A percentile compares a stretch with the other conserved stretches of the same genome.
These are phyloP conservation scores for Syngnathus typhle DNA, from an alignment of 2,113 vertebrate genomes.

Conservation along the genomic window DNA sequence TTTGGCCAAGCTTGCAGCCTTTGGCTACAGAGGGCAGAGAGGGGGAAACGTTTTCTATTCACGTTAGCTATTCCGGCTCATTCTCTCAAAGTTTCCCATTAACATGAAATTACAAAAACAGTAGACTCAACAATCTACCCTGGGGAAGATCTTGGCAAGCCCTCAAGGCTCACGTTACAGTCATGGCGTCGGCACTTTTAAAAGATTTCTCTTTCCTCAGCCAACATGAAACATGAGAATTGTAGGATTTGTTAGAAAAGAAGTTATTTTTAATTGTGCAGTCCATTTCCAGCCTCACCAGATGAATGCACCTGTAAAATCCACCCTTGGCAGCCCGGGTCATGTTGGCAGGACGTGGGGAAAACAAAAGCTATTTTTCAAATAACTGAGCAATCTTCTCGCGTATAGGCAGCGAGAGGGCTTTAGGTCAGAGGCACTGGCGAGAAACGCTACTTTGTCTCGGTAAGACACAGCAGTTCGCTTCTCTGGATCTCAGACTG, in stretches of 20 bases:
- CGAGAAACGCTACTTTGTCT: slow-evolving; percentile 10
- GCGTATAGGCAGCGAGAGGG: slow-evolving; percentile 12
- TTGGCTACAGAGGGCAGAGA: slow-evolving; percentile 31
- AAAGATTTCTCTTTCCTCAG: slow-evolving; percentile 10
- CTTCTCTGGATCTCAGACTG: slow-evolving; percentile 11
- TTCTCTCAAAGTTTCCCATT: slow-evolving; percentile 24
- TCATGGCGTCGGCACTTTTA: slow-evolving; percentile 18
- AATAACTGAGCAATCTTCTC: slow-evolving; percentile 22
- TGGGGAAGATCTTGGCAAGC: not conserved
- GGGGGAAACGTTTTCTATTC: slow-evolving; percentile 27
- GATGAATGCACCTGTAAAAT: slow-evolving; percentile 12
- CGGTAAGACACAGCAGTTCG: slow-evolving; percentile 10
- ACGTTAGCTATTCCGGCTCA: slow-evolving; percentile 18
- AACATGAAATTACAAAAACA: slow-evolving; percentile 34
- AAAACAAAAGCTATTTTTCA: slow-evolving; percentile 36
- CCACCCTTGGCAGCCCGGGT: slow-evolving; percentile 6
- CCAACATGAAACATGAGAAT: slow-evolving; percentile 9
- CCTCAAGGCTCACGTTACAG: slow-evolving; percentile 19
- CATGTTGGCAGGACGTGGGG: slow-evolving; percentile 18
- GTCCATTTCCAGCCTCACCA: slow-evolving; percentile 2
- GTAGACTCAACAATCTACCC: slow-evolving; percentile 12
- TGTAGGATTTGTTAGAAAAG: slow-evolving; percentile 7
- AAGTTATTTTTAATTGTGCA: not conserved
- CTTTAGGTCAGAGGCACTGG: slow-evolving; percentile 13
- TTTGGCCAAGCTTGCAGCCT: slow-evolving; percentile 23